Evolutionary conservation across 2,888 invertebrate species (phyloP).

Genomic region (Apamea monoglypha): DNA sequence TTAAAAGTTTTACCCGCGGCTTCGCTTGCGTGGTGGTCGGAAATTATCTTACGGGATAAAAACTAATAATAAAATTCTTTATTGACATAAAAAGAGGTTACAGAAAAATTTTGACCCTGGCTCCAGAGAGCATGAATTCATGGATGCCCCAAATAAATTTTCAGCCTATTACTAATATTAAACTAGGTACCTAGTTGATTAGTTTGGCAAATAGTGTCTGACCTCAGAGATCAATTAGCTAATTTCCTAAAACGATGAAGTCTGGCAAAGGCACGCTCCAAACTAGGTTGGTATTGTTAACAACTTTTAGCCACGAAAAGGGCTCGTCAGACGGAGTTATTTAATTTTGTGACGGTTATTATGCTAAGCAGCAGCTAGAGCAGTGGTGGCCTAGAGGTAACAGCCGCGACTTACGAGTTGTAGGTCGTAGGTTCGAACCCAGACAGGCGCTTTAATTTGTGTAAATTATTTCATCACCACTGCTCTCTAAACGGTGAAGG

Average conservation of each 20-base stretch:
- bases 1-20: background rate
- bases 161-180: constrained; percentile 2
- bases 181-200: constrained; percentile 19
- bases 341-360: background rate
- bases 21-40: background rate
- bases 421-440: no score
- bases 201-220: constrained; percentile 15
- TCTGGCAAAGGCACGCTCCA: background rate
- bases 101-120: no score
- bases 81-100: no score
- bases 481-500: no score
- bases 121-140: background rate
- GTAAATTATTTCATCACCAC: no score
- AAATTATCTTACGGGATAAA: background rate
- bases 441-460: no score
- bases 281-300: constrained; percentile 18
- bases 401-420: no score
- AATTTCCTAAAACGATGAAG: constrained; percentile 43
- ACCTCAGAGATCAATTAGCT: constrained; percentile 31
- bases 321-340: background rate
- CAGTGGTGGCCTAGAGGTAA: no score
- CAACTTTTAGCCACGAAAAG: constrained; percentile 14
- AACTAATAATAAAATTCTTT: no score
- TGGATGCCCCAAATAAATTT: background rate
- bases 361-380: no score